Percentiles rank a stretch among this genome's conserved stretches.
Evolutionary conservation across 2,888 invertebrate species (phyloP).

Genomic region (Alcis repandata): DNA sequence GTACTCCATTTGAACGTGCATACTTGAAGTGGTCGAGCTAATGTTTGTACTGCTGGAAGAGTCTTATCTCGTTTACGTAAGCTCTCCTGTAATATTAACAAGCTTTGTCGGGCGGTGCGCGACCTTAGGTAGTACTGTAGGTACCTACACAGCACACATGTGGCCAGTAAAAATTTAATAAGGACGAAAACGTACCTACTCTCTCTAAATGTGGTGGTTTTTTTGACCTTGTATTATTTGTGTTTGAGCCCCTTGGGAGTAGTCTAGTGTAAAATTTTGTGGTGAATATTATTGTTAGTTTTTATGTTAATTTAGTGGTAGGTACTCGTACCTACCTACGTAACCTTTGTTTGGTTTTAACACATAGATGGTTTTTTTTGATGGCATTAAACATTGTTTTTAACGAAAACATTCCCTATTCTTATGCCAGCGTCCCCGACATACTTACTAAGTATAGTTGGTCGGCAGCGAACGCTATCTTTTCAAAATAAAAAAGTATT

Average conservation of each 20-base stretch:
- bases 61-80: conserved; percentile 38
- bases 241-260: neutral
- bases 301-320: too few relatives aligned
- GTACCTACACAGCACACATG: conserved; percentile 12
- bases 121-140: neutral
- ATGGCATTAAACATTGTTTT: too few relatives aligned
- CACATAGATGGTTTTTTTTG: too few relatives aligned
- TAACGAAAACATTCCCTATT: too few relatives aligned
- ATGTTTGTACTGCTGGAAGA: conserved; percentile 24
- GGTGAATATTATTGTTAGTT: too few relatives aligned
- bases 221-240: conserved; percentile 2
- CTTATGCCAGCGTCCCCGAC: too few relatives aligned
- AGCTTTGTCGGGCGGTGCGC: conserved; percentile 20
- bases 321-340: too few relatives aligned
- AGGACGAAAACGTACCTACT: conserved; percentile 12
- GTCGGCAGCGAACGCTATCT: too few relatives aligned
- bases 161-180: conserved; percentile 34
- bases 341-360: too few relatives aligned
- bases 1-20: conserved; percentile 17
- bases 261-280: neutral
- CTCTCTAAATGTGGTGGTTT: neutral
- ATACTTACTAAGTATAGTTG: too few relatives aligned
- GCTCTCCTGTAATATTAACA: conserved; percentile 38
- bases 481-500: too few relatives aligned
- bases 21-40: conserved; percentile 29